These are phyloP conservation scores for Acanthiza pusilla DNA, from an alignment of 2,797 vertebrate genomes.

Conservation along the genomic window DNA sequence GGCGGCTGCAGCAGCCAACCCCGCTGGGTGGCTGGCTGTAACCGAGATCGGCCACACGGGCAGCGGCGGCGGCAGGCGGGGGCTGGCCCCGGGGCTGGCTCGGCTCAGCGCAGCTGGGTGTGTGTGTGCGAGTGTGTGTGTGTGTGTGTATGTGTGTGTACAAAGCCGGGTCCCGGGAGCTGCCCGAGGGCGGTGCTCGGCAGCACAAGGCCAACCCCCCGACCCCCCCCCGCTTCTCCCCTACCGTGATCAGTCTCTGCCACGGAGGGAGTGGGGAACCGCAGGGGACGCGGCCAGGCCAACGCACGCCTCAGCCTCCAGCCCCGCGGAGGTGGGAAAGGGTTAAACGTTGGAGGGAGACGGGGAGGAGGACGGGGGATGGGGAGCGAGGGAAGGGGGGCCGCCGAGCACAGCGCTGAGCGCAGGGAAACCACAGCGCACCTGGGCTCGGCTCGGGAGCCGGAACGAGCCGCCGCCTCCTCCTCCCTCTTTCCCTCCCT, in stretches of 20 bases:
- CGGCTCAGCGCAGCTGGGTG: slow-evolving; percentile 1
- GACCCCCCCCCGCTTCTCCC: not conserved
- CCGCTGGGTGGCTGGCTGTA: not conserved
- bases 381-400: not conserved
- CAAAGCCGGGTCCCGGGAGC: slow-evolving; percentile 39
- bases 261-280: slow-evolving; percentile 16
- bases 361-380: not conserved
- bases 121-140: not conserved
- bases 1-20: not conserved
- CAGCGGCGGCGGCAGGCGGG: not conserved
- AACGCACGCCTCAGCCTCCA: not conserved
- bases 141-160: not conserved
- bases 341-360: slow-evolving; percentile 6
- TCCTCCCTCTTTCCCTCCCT: not conserved
- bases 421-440: slow-evolving; percentile 22
- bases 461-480: slow-evolving; percentile 33
- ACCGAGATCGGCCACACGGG: not conserved
- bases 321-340: not conserved
- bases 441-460: slow-evolving; percentile 33
- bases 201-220: not conserved
- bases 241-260: not conserved
- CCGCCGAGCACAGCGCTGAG: not conserved
- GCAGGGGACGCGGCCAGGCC: not conserved
- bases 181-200: slow-evolving; percentile 21
- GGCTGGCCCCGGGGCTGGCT: not conserved